Conservation (phyloP, 2,888 invertebrate genomes). For the Hydrotaea cyrtoneurina region DNA sequence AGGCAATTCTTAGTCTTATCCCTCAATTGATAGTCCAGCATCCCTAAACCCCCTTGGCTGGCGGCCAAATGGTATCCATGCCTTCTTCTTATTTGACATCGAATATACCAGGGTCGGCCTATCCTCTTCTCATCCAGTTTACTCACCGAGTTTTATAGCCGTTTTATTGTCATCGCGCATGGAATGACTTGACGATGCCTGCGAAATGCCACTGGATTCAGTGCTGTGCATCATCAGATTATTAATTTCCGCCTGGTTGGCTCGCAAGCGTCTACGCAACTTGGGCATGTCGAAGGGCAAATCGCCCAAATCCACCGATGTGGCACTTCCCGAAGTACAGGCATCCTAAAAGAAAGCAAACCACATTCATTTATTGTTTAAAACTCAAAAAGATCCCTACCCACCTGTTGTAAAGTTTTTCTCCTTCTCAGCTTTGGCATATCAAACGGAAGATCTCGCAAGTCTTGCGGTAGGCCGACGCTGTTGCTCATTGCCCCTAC, state of each 20-base stretch:
- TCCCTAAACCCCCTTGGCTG: too few relatives aligned
- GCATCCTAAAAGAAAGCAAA: constrained; percentile 73
- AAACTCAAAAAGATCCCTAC: background rate
- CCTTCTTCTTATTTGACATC: too few relatives aligned
- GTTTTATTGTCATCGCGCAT: constrained; percentile 86
- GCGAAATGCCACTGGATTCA: constrained; percentile 88
- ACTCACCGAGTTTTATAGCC: constrained; percentile 82
- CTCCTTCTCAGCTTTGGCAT: constrained; percentile 92
- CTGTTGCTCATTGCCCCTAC: constrained; percentile 69
- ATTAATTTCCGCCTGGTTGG: constrained; percentile 80
- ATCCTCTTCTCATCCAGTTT: background rate
- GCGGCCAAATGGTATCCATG: too few relatives aligned
- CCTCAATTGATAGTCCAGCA: too few relatives aligned
- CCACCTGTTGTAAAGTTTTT: constrained; percentile 84
- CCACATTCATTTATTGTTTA: background rate
- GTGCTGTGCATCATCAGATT: constrained; percentile 82
- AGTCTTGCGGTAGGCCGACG: constrained; percentile 84
- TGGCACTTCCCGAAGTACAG: constrained; percentile 87
- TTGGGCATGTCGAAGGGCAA: constrained; percentile 96
- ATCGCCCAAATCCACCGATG: constrained; percentile 89
- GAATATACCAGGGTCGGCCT: too few relatives aligned
- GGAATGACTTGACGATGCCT: constrained; percentile 91
- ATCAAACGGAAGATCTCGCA: constrained; percentile 92
- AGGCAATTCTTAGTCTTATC: too few relatives aligned
- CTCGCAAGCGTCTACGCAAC: constrained; percentile 88